Conservation (phyloP, 2,888 invertebrate species). For the Athripsodes cinereus region DNA sequence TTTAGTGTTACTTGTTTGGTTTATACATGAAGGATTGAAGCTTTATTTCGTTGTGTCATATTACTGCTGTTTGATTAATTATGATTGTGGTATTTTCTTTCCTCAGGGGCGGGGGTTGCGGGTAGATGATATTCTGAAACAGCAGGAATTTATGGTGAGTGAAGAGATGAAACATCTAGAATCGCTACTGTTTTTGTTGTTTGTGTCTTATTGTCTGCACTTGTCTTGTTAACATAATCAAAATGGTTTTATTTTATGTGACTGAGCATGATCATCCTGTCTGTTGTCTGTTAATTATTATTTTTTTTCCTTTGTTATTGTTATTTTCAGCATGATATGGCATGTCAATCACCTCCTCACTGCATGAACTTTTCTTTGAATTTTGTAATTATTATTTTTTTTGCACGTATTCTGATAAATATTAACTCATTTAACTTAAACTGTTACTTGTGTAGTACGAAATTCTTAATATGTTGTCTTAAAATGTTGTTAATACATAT, state of each 20-base stretch:
- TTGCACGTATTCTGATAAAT: too few species aligned
- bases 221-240: background rate
- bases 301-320: too few species aligned
- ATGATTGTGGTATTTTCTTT: conserved; percentile 19
- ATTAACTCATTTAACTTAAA: too few species aligned
- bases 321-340: background rate
- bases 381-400: too few species aligned
- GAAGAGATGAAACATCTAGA: background rate
- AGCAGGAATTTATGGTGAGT: conserved; percentile 28
- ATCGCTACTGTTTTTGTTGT: background rate
- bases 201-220: background rate
- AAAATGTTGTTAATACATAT: too few species aligned
- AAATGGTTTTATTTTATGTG: too few species aligned
- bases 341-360: background rate
- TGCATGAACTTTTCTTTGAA: too few species aligned
- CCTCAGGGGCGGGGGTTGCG: conserved; percentile 28
- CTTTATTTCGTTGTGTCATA: background rate
- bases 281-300: too few species aligned
- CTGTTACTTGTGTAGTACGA: too few species aligned
- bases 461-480: too few species aligned
- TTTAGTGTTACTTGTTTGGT: too few species aligned
- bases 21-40: background rate
- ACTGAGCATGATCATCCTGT: too few species aligned
- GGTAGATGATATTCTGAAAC: conserved; percentile 28
- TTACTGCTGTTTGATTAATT: conserved; percentile 17